phyloP scores from a whole-genome alignment of 1,140 invertebrate species.

The Heliconius hewitsoni region DNA sequence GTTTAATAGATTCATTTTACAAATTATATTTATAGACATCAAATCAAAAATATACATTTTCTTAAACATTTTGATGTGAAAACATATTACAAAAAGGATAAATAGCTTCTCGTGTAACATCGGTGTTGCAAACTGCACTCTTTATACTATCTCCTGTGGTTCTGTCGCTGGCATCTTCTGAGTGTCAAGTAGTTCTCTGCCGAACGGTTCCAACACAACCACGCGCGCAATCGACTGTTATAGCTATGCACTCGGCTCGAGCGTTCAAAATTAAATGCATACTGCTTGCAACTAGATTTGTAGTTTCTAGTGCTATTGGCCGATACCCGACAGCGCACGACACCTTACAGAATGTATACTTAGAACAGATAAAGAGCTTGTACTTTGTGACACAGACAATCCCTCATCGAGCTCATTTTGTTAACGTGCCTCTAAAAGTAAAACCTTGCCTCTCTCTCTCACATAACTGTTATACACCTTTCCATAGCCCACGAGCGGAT shows the following conservation, averaged over 20 bases:
- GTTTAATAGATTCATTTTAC: neutral
- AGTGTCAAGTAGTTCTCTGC: slow-evolving; percentile 74
- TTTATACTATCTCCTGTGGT: slow-evolving; percentile 79
- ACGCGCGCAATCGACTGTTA: slow-evolving; percentile 67
- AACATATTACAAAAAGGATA: slow-evolving; percentile 12
- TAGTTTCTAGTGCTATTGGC: slow-evolving; percentile 80
- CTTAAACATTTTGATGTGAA: neutral
- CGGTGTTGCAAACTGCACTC: slow-evolving; percentile 81
- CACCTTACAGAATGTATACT: slow-evolving; percentile 72
- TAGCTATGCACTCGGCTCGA: slow-evolving; percentile 78
- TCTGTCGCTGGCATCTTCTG: slow-evolving; percentile 77
- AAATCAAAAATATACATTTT: no score
- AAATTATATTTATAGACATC: neutral
- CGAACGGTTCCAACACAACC: slow-evolving; percentile 65
- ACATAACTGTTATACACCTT: slow-evolving; percentile 81
- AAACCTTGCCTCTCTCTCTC: slow-evolving; percentile 75
- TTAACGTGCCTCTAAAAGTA: slow-evolving; percentile 68
- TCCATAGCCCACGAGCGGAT: slow-evolving; percentile 81
- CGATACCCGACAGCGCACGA: slow-evolving; percentile 75
- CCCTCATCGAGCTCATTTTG: slow-evolving; percentile 67
- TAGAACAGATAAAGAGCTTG: slow-evolving; percentile 79
- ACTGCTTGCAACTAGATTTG: slow-evolving; percentile 78
- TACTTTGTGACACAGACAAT: slow-evolving; percentile 80
- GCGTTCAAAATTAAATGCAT: slow-evolving; percentile 79
- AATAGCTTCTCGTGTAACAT: slow-evolving; percentile 62